These are phyloP conservation scores for Megastigmus dorsalis DNA, from an alignment of 2,888 invertebrate genomes.

Conservation along the genomic window DNA sequence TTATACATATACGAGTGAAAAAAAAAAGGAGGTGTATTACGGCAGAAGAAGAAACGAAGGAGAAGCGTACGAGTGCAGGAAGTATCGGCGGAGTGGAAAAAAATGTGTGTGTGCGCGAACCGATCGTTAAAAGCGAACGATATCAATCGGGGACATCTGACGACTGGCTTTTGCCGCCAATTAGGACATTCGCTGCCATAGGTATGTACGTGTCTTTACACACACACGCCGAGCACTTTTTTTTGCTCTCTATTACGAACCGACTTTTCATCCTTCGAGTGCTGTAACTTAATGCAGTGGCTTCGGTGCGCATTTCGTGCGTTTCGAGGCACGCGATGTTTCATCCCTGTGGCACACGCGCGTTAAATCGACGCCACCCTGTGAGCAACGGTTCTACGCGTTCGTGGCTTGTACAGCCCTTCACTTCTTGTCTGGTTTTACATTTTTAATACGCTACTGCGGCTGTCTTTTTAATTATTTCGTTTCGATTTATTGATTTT, in stretches of 20 bases:
- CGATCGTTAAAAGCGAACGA: slow-evolving; percentile 59
- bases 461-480: too few species aligned
- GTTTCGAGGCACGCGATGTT: background rate
- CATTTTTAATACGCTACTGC: background rate
- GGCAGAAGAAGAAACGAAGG: too few species aligned
- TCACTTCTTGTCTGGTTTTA: background rate
- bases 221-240: slow-evolving; percentile 54
- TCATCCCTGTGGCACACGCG: background rate
- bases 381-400: too few species aligned
- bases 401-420: too few species aligned
- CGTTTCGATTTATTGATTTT: too few species aligned
- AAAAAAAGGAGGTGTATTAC: too few species aligned
- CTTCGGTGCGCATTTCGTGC: background rate
- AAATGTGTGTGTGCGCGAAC: background rate
- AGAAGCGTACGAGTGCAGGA: background rate
- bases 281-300: too few species aligned
- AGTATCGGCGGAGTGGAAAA: background rate
- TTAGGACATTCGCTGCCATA: slow-evolving; percentile 70
- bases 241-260: background rate
- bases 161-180: slow-evolving; percentile 65
- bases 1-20: too few species aligned
- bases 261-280: too few species aligned
- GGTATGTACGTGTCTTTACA: background rate
- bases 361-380: too few species aligned
- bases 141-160: slow-evolving; percentile 68